Percentiles rank a stretch among this genome's conserved stretches.
Evolutionary conservation across 1,140 invertebrate genomes (phyloP).

Genomic region (Zaprionus tsacasi): DNA sequence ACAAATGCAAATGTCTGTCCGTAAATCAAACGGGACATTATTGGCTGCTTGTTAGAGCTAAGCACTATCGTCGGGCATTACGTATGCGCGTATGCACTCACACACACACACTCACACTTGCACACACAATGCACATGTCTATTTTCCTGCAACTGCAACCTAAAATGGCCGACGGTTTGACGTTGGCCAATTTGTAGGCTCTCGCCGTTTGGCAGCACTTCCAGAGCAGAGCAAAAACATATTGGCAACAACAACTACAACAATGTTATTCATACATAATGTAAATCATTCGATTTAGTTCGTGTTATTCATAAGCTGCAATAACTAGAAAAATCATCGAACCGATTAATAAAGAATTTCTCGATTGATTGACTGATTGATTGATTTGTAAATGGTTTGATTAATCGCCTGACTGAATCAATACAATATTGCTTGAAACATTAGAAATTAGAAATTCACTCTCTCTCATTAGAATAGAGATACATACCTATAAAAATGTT

Average conservation of each 20-base stretch:
- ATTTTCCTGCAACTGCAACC: conserved; percentile 4
- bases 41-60: conserved; percentile 78
- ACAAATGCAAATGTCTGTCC: conserved; percentile 80
- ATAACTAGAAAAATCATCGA: not conserved
- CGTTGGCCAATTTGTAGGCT: conserved; percentile 7
- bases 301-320: not conserved
- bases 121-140: not conserved
- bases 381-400: not conserved
- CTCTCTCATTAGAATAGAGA: too few species aligned
- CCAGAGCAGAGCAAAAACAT: not conserved
- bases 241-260: not conserved
- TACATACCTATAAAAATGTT: too few species aligned
- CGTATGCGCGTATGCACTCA: conserved; percentile 1
- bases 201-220: conserved; percentile 8
- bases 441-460: too few species aligned
- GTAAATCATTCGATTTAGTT: not conserved
- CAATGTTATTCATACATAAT: not conserved
- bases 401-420: not conserved
- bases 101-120: not conserved
- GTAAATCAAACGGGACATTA: conserved; percentile 81
- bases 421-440: not conserved
- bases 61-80: conserved; percentile 69
- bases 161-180: conserved; percentile 18
- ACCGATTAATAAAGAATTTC: not conserved
- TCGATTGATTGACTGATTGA: not conserved